Evolutionary conservation across 2,797 vertebrate species (phyloP).

Genomic region (Tarsius wallacei): DNA sequence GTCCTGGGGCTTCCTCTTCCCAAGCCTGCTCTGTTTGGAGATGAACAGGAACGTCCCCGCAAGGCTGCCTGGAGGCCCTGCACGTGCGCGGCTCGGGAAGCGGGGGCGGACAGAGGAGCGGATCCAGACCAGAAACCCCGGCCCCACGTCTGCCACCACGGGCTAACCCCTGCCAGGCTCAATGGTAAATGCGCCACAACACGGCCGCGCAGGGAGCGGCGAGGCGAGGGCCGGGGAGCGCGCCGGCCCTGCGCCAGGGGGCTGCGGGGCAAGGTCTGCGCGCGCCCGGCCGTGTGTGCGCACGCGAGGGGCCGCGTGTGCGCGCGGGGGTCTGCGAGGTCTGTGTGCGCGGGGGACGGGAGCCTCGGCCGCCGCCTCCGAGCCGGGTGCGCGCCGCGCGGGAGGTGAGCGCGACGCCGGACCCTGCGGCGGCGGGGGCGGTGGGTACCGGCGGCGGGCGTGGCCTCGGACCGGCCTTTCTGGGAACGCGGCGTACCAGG

Average conservation of each 20-base stretch:
- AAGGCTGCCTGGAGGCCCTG: background rate
- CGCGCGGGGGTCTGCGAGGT: background rate
- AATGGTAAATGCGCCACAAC: fast-evolving
- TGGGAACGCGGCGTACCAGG: fast-evolving
- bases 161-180: background rate
- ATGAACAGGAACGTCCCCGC: background rate
- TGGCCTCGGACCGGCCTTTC: background rate
- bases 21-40: background rate
- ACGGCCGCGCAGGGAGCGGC: too few relatives aligned
- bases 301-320: slow-evolving; percentile 47
- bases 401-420: slow-evolving; percentile 36
- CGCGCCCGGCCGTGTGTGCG: slow-evolving; percentile 44
- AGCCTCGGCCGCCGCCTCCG: background rate
- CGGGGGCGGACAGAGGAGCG: too few relatives aligned
- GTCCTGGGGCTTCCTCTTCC: background rate
- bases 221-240: too few relatives aligned
- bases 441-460: background rate
- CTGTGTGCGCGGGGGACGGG: slow-evolving; percentile 24
- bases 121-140: background rate
- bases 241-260: background rate
- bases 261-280: slow-evolving; percentile 6
- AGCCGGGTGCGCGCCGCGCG: fast-evolving
- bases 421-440: fast-evolving
- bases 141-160: background rate
- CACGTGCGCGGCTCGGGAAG: background rate